A percentile compares a stretch with the other conserved stretches of the same genome.
These are phyloP conservation scores for Cygnus olor DNA, from an alignment of 2,797 vertebrate genomes.

Conservation along the genomic window DNA sequence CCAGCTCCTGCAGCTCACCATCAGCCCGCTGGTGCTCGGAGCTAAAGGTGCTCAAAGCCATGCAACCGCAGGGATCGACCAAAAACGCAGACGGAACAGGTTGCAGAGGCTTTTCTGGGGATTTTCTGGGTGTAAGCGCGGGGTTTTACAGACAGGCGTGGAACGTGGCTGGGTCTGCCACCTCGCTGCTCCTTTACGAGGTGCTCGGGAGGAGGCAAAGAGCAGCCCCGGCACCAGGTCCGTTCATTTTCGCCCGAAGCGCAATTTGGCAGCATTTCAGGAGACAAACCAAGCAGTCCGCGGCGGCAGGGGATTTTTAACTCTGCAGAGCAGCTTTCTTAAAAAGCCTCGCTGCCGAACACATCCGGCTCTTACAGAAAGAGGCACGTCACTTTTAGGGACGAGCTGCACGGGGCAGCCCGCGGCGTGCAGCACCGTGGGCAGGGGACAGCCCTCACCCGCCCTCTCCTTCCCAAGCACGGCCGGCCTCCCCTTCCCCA, in stretches of 20 bases:
- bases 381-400: conserved; percentile 16
- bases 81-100: neutral
- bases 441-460: neutral
- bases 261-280: neutral
- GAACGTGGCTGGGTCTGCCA: neutral
- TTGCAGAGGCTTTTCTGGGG: neutral
- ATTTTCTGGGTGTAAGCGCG: neutral
- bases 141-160: neutral
- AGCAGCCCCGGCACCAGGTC: neutral
- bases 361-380: conserved; percentile 19
- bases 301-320: neutral
- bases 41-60: neutral
- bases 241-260: neutral
- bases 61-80: neutral
- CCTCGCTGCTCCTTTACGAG: neutral
- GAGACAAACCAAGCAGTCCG: neutral
- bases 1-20: neutral
- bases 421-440: neutral
- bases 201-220: conserved; percentile 27
- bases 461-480: neutral
- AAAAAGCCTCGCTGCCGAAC: conserved; percentile 17
- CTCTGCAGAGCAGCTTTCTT: conserved; percentile 48
- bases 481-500: neutral
- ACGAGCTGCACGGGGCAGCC: neutral
- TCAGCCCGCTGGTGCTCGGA: neutral